Evolutionary conservation across 2,888 invertebrate genomes (phyloP).

Genomic region (Drosophila dives): DNA sequence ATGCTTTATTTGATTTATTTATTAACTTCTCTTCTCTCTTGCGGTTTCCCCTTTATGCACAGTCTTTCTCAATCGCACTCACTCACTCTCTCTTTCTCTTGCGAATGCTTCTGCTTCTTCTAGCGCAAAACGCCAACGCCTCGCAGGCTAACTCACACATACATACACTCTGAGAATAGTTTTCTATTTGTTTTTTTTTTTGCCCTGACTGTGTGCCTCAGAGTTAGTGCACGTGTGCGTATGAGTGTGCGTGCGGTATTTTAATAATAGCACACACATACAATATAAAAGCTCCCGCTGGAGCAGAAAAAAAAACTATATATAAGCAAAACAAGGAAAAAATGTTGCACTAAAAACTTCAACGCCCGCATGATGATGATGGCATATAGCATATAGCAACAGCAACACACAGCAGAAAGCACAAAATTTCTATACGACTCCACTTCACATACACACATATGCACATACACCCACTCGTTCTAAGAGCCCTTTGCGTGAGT

Average conservation of each 20-base stretch:
- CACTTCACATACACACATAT: constrained; percentile 34
- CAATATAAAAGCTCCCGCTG: constrained; percentile 76
- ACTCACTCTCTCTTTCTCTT: constrained; percentile 6
- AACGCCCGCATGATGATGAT: constrained; percentile 65
- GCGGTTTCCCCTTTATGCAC: constrained; percentile 14
- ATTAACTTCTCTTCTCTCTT: constrained; percentile 49
- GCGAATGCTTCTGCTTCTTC: constrained; percentile 37
- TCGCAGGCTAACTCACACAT: constrained; percentile 54
- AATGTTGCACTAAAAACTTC: constrained; percentile 79
- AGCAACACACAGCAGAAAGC: constrained; percentile 58
- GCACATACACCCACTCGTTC: constrained; percentile 13
- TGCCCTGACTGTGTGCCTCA: constrained; percentile 26
- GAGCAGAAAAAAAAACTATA: constrained; percentile 43
- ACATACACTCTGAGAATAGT: constrained; percentile 48
- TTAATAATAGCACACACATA: constrained; percentile 67
- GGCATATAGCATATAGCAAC: constrained; percentile 59
- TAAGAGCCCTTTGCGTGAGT: constrained; percentile 38
- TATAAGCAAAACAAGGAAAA: constrained; percentile 45
- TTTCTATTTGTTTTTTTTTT: constrained; percentile 30
- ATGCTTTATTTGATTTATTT: constrained; percentile 70
- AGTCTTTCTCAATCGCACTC: not conserved
- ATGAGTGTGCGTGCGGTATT: constrained; percentile 60
- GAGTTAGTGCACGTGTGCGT: constrained; percentile 26
- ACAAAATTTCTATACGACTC: constrained; percentile 68
- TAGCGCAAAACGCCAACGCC: constrained; percentile 72